A percentile compares a stretch with the other conserved stretches of the same genome.
These are phyloP conservation scores for Diogma glabrata DNA, from an alignment of 2,888 invertebrate species.

Conservation along the genomic window DNA sequence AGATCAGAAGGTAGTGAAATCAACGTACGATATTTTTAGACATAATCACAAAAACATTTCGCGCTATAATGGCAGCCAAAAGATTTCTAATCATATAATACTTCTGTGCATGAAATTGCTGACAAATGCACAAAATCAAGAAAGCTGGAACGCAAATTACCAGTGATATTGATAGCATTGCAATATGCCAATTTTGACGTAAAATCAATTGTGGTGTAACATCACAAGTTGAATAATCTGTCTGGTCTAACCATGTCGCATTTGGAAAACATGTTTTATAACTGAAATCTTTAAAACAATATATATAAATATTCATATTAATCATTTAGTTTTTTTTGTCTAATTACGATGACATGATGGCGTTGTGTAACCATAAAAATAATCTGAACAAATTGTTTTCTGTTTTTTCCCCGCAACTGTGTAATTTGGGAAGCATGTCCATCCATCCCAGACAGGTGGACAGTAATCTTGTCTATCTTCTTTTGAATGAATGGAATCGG, in stretches of 20 bases:
- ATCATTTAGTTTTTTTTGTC: neutral
- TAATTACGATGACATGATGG: constrained; percentile 46
- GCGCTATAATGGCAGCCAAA: constrained; percentile 43
- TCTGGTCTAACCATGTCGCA: constrained; percentile 45
- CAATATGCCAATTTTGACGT: constrained; percentile 44
- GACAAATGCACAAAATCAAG: constrained; percentile 43
- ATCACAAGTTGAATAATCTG: constrained; percentile 47
- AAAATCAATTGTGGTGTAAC: constrained; percentile 40
- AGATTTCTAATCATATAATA: constrained; percentile 48
- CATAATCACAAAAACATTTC: constrained; percentile 45
- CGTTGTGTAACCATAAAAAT: constrained; percentile 43
- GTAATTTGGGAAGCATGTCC: constrained; percentile 47
- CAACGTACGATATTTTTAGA: constrained; percentile 37
- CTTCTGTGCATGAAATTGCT: constrained; percentile 41
- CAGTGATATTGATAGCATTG: constrained; percentile 41
- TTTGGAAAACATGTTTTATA: constrained; percentile 43
- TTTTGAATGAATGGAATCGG: no score
- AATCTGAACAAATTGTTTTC: constrained; percentile 43
- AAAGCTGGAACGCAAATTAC: constrained; percentile 45
- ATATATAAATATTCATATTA: neutral
- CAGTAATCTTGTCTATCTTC: constrained; percentile 36
- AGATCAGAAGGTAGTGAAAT: neutral
- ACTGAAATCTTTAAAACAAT: constrained; percentile 40
- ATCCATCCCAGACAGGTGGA: constrained; percentile 49
- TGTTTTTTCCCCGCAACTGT: constrained; percentile 32